Conservation (phyloP, 2,113 vertebrate species). For the Pholis gunnellus region DNA sequence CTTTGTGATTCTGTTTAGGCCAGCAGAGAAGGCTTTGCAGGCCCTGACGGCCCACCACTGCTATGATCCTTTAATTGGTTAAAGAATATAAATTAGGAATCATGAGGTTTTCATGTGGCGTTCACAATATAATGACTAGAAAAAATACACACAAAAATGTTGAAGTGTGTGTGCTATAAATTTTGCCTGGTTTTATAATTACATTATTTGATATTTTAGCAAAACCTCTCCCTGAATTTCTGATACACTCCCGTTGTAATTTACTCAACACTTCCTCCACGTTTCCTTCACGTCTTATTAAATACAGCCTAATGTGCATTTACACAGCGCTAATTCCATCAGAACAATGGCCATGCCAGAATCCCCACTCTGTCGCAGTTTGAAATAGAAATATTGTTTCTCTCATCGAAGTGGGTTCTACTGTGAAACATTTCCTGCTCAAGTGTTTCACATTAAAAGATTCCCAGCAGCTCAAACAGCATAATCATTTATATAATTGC, state of each 20-base stretch:
- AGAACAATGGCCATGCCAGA: background rate
- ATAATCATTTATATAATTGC: background rate
- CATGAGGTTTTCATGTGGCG: background rate
- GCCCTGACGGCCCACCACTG: too few species aligned
- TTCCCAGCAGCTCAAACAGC: background rate
- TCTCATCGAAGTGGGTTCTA: background rate
- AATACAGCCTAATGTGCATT: background rate
- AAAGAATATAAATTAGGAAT: slow-evolving; percentile 8
- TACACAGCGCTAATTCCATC: background rate
- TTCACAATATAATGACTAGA: background rate
- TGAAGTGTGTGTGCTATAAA: background rate
- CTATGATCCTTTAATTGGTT: slow-evolving; percentile 20
- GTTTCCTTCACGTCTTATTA: slow-evolving; percentile 5
- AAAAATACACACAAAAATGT: background rate
- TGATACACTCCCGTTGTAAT: background rate
- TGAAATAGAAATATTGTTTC: background rate
- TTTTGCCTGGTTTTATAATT: background rate
- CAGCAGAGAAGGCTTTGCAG: too few species aligned
- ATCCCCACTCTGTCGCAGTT: background rate
- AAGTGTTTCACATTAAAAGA: background rate
- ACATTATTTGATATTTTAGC: background rate
- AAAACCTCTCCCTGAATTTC: background rate
- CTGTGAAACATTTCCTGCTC: background rate
- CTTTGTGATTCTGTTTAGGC: too few species aligned
- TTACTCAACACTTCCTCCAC: slow-evolving; percentile 1